Base-by-base conservation (phyloP, 2,113 vertebrate species). In the Upupa epops region DNA sequence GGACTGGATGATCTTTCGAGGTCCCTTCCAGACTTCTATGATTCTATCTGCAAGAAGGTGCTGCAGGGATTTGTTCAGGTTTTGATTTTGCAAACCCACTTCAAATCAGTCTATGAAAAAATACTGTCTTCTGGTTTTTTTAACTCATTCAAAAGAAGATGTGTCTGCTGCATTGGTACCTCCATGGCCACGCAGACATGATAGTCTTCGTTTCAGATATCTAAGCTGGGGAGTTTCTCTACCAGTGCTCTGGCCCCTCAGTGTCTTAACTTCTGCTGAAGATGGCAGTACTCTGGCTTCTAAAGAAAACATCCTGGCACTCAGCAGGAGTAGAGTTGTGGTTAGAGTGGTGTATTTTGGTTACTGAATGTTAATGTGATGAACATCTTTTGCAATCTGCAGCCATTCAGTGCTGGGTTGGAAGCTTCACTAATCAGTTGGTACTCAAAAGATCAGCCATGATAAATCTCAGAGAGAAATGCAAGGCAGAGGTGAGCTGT, bases 281-380 rank as follows among this genome's bases (percentile, higher is more conserved):
- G 34, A 56, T 46, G 0, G 0, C 8, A 10, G 58, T 59, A 17
- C 60, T 61, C 45, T 1, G 32, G 12, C 32, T 94, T 79, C 58
- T 28, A 29, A 60, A 81, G 22, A 68, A 69, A 75, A 40, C 31
- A 34, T 49, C 63, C 36, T 46, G 76, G 14, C 4, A 4, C 61
- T 89, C 73, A 79, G 72, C n/a, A 63, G 60, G 8, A 77, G 15
- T 45, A 42, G 40, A 26, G 16, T 60, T 83, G 48, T 64, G 45
- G 58, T 90, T 70, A 80, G 72, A 64, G 36, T 19, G 49, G 19
- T 54, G 13, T 85, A 34, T 92, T 92, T 93, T 95, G 40, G 66
- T 77, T 89, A 59, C 36, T 95, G 90, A 66, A 63, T 91, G 48
- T 88, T 87, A 65, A 90, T 87, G 60, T 83, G 79, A 80, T 83